Percentiles rank a stretch among this genome's conserved stretches.
These are phyloP conservation scores for Camponotus floridanus DNA, from an alignment of 1,140 invertebrate genomes.

Conservation along the genomic window DNA sequence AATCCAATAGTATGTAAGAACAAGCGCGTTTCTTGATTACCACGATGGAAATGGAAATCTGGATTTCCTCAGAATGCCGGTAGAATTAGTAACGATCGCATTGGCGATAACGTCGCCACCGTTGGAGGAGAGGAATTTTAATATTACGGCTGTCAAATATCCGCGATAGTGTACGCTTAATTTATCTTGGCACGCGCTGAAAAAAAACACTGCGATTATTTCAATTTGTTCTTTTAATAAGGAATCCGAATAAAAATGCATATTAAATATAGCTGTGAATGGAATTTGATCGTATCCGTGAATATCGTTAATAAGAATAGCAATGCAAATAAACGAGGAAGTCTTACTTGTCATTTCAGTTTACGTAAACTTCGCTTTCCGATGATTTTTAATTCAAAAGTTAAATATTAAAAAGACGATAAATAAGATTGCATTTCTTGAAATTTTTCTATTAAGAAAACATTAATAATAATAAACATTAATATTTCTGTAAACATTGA, in stretches of 20 bases:
- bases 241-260: conserved; percentile 20
- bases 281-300: conserved; percentile 23
- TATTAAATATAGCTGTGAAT: conserved; percentile 18
- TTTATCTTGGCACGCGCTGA: conserved; percentile 1
- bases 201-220: conserved; percentile 42
- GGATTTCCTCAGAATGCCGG: conserved; percentile 51
- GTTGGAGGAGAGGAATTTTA: conserved; percentile 55
- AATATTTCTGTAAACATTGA: no score
- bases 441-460: conserved; percentile 16
- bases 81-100: conserved; percentile 54
- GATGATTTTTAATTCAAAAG: conserved; percentile 28
- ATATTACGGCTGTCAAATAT: conserved; percentile 49
- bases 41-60: conserved; percentile 51
- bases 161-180: conserved; percentile 45
- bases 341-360: conserved; percentile 26
- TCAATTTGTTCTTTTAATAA: conserved; percentile 33
- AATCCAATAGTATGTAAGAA: conserved; percentile 50
- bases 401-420: conserved; percentile 38
- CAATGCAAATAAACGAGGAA: conserved; percentile 1
- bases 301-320: conserved; percentile 24
- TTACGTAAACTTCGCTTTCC: not conserved
- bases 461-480: no score
- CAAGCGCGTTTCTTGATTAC: conserved; percentile 51
- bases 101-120: conserved; percentile 44
- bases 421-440: not conserved